phyloP scores from a whole-genome alignment of 2,888 invertebrate genomes.

The Agrotis segetum region DNA sequence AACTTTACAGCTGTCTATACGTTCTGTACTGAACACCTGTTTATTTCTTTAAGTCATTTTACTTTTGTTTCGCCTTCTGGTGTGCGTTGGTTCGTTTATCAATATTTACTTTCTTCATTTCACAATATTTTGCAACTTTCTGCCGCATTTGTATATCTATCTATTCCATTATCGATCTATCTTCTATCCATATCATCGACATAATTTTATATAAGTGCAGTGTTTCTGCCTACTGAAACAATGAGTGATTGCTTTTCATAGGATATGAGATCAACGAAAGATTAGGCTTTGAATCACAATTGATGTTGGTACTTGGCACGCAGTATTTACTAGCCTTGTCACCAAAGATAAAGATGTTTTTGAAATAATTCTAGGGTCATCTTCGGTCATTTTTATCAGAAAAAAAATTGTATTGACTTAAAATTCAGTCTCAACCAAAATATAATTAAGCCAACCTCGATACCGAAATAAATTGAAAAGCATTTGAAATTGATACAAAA shows the following conservation, averaged over 20 bases:
- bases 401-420: constrained; percentile 33
- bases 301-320: constrained; percentile 29
- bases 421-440: constrained; percentile 10
- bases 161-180: constrained; percentile 10
- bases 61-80: constrained; percentile 4
- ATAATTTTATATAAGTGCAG: background rate
- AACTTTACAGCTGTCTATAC: constrained; percentile 9
- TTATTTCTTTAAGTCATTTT: constrained; percentile 27
- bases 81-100: constrained; percentile 21
- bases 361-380: constrained; percentile 54
- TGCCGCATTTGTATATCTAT: constrained; percentile 25
- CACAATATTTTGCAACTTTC: constrained; percentile 24
- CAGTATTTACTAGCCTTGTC: constrained; percentile 46
- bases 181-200: constrained; percentile 3
- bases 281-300: constrained; percentile 46
- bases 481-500: constrained; percentile 11
- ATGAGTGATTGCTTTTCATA: background rate
- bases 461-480: constrained; percentile 31
- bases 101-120: constrained; percentile 23
- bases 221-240: constrained; percentile 12
- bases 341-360: constrained; percentile 57
- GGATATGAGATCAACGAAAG: constrained; percentile 18
- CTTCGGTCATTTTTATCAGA: constrained; percentile 40
- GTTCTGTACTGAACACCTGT: constrained; percentile 7
- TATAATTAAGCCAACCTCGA: background rate